phyloP scores from a whole-genome alignment of 1,140 invertebrate species.

The Melitaea cinxia region DNA sequence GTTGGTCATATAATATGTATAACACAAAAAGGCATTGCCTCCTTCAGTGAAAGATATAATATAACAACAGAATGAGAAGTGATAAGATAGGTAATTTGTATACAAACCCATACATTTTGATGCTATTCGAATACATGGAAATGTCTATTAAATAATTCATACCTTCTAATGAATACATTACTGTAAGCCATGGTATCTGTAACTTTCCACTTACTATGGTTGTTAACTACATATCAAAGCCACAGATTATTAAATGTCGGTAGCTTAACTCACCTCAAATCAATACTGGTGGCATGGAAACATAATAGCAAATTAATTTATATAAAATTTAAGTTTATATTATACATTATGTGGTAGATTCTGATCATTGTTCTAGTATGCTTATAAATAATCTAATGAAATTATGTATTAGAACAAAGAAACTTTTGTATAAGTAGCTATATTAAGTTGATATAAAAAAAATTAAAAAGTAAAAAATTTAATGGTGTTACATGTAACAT shows the following conservation, averaged over 20 bases:
- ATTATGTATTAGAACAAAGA: no score
- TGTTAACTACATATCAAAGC: not conserved
- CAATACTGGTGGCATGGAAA: conserved; percentile 52
- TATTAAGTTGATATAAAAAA: no score
- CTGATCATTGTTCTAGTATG: no score
- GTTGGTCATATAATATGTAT: no score
- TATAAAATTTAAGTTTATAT: not conserved
- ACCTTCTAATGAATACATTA: not conserved
- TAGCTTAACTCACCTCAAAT: conserved; percentile 44
- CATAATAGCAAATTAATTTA: conserved; percentile 26
- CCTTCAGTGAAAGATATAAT: not conserved
- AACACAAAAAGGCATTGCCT: not conserved
- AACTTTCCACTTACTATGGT: no score
- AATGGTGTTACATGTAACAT: no score
- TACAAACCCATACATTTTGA: not conserved
- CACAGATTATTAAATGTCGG: not conserved
- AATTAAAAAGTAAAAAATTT: no score
- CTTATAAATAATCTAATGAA: no score
- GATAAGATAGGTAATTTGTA: not conserved
- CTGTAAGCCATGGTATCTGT: not conserved
- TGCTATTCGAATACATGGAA: not conserved
- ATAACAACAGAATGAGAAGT: not conserved
- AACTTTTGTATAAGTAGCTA: no score
- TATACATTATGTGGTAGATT: no score
- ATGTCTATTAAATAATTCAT: not conserved